A percentile compares a stretch with the other conserved stretches of the same genome.
These are phyloP conservation scores for Apamea monoglypha DNA, from an alignment of 2,888 invertebrate genomes.

Conservation along the genomic window DNA sequence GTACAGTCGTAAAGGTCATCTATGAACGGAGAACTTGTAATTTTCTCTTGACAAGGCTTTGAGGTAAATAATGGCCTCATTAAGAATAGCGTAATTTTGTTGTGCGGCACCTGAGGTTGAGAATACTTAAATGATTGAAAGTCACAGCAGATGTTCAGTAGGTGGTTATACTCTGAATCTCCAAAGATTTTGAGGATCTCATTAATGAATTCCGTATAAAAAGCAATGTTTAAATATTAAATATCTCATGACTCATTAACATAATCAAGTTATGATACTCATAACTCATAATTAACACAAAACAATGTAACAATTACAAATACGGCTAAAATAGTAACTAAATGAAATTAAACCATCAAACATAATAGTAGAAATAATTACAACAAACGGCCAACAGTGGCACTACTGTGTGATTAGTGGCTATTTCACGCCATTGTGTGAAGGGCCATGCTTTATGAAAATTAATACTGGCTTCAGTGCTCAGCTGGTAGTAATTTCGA, in stretches of 20 bases:
- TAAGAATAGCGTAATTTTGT: neutral
- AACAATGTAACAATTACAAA: constrained; percentile 17
- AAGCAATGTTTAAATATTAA: neutral
- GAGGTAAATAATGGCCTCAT: neutral
- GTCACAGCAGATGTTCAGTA: neutral
- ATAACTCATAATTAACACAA: constrained; percentile 26
- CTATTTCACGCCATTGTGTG: constrained; percentile 43
- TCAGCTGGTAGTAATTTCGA: constrained; percentile 25
- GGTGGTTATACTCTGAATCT: too few relatives aligned
- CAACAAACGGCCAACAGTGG: constrained; percentile 11
- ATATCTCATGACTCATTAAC: neutral
- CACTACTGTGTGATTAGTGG: constrained; percentile 45
- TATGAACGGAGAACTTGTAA: constrained; percentile 8
- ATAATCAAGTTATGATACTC: constrained; percentile 3
- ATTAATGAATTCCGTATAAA: neutral
- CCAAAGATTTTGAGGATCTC: too few relatives aligned
- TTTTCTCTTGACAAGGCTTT: constrained; percentile 4
- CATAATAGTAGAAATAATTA: constrained; percentile 43
- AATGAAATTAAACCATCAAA: constrained; percentile 50
- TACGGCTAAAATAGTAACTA: constrained; percentile 28
- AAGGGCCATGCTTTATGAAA: constrained; percentile 49
- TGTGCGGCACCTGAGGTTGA: neutral
- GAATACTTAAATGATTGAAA: neutral
- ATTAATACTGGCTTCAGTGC: constrained; percentile 42
- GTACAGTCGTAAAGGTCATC: constrained; percentile 40